Conservation (phyloP, 2,113 vertebrate genomes). For the Zosterops borbonicus region DNA sequence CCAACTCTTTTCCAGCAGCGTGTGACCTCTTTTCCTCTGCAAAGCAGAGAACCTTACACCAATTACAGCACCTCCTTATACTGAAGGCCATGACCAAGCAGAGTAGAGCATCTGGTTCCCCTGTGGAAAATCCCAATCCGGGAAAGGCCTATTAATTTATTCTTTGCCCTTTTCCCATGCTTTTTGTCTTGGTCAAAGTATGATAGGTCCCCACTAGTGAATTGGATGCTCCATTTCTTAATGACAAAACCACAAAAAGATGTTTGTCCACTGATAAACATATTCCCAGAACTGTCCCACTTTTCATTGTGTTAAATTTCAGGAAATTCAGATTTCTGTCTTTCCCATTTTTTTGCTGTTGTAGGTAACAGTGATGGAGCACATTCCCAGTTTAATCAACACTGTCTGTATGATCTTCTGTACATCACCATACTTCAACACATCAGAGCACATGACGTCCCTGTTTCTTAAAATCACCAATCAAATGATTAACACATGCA, state of each 20-base stretch:
- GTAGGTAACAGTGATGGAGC: slow-evolving; percentile 70
- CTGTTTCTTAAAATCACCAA: slow-evolving; percentile 87
- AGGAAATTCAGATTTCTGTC: not conserved
- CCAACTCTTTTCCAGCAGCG: not conserved
- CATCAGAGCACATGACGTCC: slow-evolving; percentile 80
- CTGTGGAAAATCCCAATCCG: not conserved
- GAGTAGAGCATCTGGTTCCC: not conserved
- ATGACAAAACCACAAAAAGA: not conserved
- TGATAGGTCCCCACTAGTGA: not conserved
- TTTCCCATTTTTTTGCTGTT: not conserved
- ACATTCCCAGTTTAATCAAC: slow-evolving; percentile 78
- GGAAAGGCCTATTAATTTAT: not conserved
- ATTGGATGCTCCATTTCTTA: not conserved
- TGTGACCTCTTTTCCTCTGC: not conserved
- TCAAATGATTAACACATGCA: slow-evolving; percentile 82
- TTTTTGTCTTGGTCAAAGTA: not conserved
- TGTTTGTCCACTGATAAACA: not conserved
- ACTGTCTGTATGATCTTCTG: slow-evolving; percentile 77
- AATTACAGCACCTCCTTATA: not conserved
- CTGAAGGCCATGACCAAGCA: not conserved
- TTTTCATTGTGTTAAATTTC: not conserved
- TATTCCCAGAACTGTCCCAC: not conserved
- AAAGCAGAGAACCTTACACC: not conserved
- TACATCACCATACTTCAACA: slow-evolving; percentile 80
- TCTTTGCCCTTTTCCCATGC: not conserved